These are phyloP conservation scores for Dendrolimus pini DNA, from an alignment of 2,888 invertebrate genomes.

Conservation along the genomic window DNA sequence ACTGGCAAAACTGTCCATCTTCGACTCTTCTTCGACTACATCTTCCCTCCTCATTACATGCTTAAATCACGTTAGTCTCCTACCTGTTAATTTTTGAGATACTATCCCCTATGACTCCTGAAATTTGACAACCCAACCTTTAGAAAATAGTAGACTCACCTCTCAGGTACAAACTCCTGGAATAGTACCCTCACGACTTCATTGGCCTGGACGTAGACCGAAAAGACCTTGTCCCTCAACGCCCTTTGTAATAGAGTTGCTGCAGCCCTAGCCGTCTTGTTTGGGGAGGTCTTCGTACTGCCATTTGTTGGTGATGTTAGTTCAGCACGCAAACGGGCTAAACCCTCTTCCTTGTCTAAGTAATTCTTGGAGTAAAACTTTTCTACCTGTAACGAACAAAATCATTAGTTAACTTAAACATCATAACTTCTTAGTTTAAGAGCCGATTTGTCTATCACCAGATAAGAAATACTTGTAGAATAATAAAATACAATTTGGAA, in stretches of 20 bases:
- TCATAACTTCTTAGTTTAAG: no score
- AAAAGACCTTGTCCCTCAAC: constrained; percentile 91
- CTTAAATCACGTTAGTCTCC: no score
- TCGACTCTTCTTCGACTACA: no score
- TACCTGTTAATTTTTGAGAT: no score
- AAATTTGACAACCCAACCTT: no score
- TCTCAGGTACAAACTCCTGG: constrained; percentile 88
- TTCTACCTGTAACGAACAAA: constrained; percentile 79
- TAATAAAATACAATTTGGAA: no score
- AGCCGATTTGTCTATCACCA: no score
- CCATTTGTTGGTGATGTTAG: constrained; percentile 58
- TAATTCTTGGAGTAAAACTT: constrained; percentile 94
- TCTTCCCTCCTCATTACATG: no score
- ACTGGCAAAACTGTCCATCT: no score
- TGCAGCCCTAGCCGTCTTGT: constrained; percentile 89
- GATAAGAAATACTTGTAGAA: no score
- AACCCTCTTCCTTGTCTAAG: constrained; percentile 91
- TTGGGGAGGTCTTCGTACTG: constrained; percentile 74
- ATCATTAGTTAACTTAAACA: no score
- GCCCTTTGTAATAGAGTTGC: constrained; percentile 87
- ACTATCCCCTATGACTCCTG: no score
- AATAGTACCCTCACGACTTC: constrained; percentile 88
- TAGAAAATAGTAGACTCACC: constrained; percentile 52
- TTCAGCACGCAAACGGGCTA: constrained; percentile 78
- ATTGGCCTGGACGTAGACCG: constrained; percentile 90